Evolutionary conservation across 2,888 invertebrate genomes (phyloP).

Genomic region (Brachypterus glaber): DNA sequence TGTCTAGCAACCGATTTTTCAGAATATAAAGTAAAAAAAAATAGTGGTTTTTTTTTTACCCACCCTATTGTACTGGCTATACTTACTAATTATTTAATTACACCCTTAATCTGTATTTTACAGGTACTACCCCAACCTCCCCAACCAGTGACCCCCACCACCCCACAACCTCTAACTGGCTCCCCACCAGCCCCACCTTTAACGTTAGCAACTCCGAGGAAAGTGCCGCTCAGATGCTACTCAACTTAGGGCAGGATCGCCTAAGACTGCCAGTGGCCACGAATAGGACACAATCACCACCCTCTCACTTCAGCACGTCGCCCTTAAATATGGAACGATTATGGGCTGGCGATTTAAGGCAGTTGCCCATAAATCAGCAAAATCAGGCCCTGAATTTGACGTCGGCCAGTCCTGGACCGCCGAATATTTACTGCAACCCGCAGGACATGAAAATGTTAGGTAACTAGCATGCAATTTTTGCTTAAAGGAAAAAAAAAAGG

Average conservation of each 20-base stretch:
- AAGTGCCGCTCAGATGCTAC: slow-evolving; percentile 56
- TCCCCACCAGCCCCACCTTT: slow-evolving; percentile 23
- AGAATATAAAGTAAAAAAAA: too few relatives aligned
- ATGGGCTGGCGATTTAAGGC: slow-evolving; percentile 82
- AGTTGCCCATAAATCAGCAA: slow-evolving; percentile 73
- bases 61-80: too few relatives aligned
- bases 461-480: too few relatives aligned
- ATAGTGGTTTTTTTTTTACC: too few relatives aligned
- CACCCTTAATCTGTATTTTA: slow-evolving; percentile 26
- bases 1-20: too few relatives aligned
- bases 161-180: slow-evolving; percentile 37
- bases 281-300: slow-evolving; percentile 24
- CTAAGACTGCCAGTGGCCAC: slow-evolving; percentile 24
- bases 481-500: too few relatives aligned
- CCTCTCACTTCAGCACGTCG: slow-evolving; percentile 45
- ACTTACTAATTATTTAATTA: too few relatives aligned
- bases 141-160: slow-evolving; percentile 28
- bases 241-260: slow-evolving; percentile 63
- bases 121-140: slow-evolving; percentile 25
- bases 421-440: slow-evolving; percentile 14
- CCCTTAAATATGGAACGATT: slow-evolving; percentile 85
- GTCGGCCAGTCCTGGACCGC: slow-evolving; percentile 37
- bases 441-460: slow-evolving; percentile 25
- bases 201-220: slow-evolving; percentile 41
- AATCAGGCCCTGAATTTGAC: slow-evolving; percentile 64